Evolutionary conservation across 2,113 vertebrate species (phyloP).

Genomic region (Eudyptes chrysolophus): DNA sequence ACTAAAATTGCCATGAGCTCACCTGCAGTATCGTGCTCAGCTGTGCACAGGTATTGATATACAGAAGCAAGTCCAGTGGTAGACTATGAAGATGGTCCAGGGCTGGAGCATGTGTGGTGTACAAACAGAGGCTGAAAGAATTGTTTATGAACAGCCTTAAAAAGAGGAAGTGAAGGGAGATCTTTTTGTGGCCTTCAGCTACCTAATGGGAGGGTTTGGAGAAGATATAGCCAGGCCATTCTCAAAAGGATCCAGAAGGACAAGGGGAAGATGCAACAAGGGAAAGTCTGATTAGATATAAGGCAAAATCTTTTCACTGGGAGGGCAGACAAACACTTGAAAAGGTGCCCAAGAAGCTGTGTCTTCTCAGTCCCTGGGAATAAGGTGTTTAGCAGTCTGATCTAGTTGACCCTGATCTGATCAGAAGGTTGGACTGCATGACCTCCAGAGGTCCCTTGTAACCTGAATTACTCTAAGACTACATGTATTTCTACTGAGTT

Average conservation of each 20-base stretch:
- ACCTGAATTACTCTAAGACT: background rate
- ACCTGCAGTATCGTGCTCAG: background rate
- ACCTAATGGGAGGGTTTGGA: background rate
- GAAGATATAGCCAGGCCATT: background rate
- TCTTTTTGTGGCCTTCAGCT: background rate
- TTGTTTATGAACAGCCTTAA: background rate
- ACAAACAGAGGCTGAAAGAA: background rate
- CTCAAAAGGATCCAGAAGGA: background rate
- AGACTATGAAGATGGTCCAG: background rate
- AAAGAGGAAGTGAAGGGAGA: background rate
- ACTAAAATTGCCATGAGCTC: background rate
- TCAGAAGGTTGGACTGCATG: background rate
- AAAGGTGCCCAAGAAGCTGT: background rate
- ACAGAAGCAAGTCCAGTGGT: background rate
- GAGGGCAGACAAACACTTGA: background rate
- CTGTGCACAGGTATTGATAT: background rate
- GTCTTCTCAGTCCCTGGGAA: background rate
- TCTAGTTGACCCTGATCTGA: background rate
- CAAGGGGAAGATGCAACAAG: fast-evolving
- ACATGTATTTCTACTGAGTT: background rate
- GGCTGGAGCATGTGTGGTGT: background rate
- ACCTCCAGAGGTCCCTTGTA: background rate
- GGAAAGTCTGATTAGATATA: background rate
- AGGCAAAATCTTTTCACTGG: background rate
- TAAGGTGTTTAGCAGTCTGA: background rate